Evolutionary conservation across 2,797 vertebrate species (phyloP).

Genomic region (Falco peregrinus): DNA sequence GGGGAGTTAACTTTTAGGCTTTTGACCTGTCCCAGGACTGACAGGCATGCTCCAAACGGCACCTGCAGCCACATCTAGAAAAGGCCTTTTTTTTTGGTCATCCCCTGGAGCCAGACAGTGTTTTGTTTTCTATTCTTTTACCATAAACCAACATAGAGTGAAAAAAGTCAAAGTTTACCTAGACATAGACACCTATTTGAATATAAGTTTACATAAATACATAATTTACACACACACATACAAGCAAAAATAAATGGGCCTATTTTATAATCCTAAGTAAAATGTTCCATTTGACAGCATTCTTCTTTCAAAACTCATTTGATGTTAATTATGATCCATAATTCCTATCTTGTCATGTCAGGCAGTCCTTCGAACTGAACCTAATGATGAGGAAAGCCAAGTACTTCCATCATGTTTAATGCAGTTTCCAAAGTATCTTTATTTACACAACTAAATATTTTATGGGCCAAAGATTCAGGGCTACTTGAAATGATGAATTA

Average conservation of each 20-base stretch:
- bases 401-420: neutral
- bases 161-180: neutral
- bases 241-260: neutral
- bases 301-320: neutral
- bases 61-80: neutral
- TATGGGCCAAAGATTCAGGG: neutral
- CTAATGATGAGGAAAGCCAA: neutral
- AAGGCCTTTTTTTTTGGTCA: neutral
- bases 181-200: neutral
- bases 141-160: neutral
- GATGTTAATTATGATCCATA: neutral
- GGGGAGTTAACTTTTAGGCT: neutral
- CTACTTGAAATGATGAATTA: neutral
- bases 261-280: neutral
- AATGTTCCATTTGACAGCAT: neutral
- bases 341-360: neutral
- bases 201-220: neutral
- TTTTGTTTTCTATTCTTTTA: neutral
- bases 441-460: constrained; percentile 18
- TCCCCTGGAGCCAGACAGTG: neutral
- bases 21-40: neutral
- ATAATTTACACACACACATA: neutral
- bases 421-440: neutral
- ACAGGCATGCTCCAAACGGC: neutral
- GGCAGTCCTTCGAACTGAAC: neutral